phyloP scores from a whole-genome alignment of 2,797 vertebrate genomes.

The Urophycis tenuis region DNA sequence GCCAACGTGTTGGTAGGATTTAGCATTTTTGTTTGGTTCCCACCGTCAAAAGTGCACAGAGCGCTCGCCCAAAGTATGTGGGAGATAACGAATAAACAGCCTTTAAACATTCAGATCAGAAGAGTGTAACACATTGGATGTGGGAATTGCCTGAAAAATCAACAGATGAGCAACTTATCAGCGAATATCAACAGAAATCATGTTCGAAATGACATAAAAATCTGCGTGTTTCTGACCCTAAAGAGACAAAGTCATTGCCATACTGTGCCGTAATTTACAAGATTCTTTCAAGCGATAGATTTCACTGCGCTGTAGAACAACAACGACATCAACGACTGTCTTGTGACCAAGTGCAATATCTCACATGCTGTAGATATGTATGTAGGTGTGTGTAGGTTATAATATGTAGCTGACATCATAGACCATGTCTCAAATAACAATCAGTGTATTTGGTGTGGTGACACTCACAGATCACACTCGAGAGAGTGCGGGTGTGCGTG shows the following conservation, averaged over 20 bases:
- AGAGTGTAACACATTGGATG: too few species aligned
- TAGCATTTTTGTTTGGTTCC: neutral
- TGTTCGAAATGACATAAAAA: slow-evolving; percentile 29
- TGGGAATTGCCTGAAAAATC: slow-evolving; percentile 6
- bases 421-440: slow-evolving; percentile 53
- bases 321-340: slow-evolving; percentile 31
- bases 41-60: neutral
- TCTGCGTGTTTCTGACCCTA: slow-evolving; percentile 62
- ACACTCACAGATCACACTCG: neutral
- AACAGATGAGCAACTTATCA: slow-evolving; percentile 34
- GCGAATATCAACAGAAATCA: slow-evolving; percentile 34
- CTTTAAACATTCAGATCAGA: neutral
- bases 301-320: slow-evolving; percentile 58
- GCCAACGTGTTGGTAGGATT: neutral
- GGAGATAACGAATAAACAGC: neutral
- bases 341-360: slow-evolving; percentile 73
- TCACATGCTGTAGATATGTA: slow-evolving; percentile 46
- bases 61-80: neutral
- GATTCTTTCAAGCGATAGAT: slow-evolving; percentile 62
- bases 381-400: slow-evolving; percentile 41
- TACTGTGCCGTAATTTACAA: slow-evolving; percentile 61
- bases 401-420: slow-evolving; percentile 16
- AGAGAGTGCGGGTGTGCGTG: too few species aligned
- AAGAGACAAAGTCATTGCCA: slow-evolving; percentile 69
- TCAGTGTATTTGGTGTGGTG: neutral